Evolutionary conservation across 2,888 invertebrate species (phyloP).

Genomic region (Eristalinus aeneus): DNA sequence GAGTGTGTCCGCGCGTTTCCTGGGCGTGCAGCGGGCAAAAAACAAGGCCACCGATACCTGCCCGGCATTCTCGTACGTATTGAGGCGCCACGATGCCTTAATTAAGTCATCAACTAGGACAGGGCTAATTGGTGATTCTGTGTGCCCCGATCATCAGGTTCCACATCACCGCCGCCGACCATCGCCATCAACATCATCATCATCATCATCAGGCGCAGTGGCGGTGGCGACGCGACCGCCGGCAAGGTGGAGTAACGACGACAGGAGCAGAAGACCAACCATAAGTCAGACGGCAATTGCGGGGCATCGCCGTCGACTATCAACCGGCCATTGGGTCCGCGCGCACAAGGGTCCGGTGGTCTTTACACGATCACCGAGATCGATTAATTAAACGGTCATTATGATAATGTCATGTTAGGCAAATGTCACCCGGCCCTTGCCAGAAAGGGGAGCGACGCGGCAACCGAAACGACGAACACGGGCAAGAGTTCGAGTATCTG

Average conservation of each 20-base stretch:
- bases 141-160: conserved; percentile 73
- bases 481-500: conserved; percentile 31
- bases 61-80: conserved; percentile 61
- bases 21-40: conserved; percentile 31
- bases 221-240: conserved; percentile 7
- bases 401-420: conserved; percentile 70
- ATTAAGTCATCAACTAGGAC: conserved; percentile 81
- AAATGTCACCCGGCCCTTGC: conserved; percentile 49
- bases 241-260: neutral
- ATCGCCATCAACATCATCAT: conserved; percentile 47
- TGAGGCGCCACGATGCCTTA: conserved; percentile 80
- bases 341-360: conserved; percentile 24
- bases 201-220: conserved; percentile 40
- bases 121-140: conserved; percentile 80
- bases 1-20: neutral
- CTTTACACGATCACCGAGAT: conserved; percentile 60
- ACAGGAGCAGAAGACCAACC: conserved; percentile 24
- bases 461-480: neutral
- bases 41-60: conserved; percentile 17
- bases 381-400: conserved; percentile 70
- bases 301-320: conserved; percentile 15
- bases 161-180: conserved; percentile 56
- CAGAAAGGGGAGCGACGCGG: neutral
- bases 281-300: conserved; percentile 46
- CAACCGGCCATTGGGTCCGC: neutral